Percentiles rank a stretch among this genome's conserved stretches.
These are phyloP conservation scores for Melitaea athalia DNA, from an alignment of 2,888 invertebrate genomes.

Conservation along the genomic window DNA sequence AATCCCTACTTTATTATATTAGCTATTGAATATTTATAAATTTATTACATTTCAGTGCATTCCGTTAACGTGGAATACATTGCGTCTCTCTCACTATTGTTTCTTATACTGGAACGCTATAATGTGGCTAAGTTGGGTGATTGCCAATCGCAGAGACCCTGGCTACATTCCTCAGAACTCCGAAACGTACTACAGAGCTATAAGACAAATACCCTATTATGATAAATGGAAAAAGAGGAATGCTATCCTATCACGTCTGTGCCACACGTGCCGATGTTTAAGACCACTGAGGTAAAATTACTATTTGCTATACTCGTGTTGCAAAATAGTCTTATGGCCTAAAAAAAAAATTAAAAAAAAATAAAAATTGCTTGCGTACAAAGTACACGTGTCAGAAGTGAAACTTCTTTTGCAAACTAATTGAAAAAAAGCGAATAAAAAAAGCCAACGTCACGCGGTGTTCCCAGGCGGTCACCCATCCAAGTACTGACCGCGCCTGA, in stretches of 20 bases:
- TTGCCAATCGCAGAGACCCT: slow-evolving; percentile 94
- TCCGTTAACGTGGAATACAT: slow-evolving; percentile 94
- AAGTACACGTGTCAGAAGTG: too few relatives aligned
- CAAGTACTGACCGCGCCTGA: too few relatives aligned
- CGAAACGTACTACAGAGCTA: slow-evolving; percentile 94
- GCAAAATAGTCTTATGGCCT: background rate
- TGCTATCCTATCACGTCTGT: slow-evolving; percentile 89
- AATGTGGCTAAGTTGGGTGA: slow-evolving; percentile 96
- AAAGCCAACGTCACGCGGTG: too few relatives aligned
- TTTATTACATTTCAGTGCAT: slow-evolving; percentile 84
- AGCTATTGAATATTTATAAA: background rate
- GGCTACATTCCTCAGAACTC: slow-evolving; percentile 95
- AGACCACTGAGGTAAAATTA: slow-evolving; percentile 85
- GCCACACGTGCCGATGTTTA: slow-evolving; percentile 95
- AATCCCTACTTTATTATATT: background rate
- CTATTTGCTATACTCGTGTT: slow-evolving; percentile 21
- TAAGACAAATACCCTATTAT: slow-evolving; percentile 95
- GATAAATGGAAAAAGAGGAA: slow-evolving; percentile 96
- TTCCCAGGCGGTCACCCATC: too few relatives aligned
- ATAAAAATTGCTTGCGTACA: too few relatives aligned
- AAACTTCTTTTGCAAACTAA: too few relatives aligned
- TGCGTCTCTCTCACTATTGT: slow-evolving; percentile 92
- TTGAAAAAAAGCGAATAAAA: too few relatives aligned
- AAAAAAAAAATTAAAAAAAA: too few relatives aligned
- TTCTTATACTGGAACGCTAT: slow-evolving; percentile 95